Conservation (phyloP, 2,113 vertebrate genomes). For the Apteryx owenii region DNA sequence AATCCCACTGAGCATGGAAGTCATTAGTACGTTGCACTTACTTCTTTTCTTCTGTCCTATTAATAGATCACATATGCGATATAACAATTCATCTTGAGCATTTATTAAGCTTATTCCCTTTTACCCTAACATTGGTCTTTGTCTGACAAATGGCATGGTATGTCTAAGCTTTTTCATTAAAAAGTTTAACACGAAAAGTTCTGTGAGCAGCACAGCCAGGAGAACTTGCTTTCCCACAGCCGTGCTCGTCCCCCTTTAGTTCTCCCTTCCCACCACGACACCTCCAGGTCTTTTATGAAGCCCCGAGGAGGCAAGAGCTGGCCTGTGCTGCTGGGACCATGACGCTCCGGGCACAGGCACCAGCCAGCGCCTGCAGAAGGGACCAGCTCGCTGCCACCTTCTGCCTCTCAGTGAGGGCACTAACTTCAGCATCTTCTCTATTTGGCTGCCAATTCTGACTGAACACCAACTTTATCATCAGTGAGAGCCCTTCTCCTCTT, state of each 20-base stretch:
- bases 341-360: not conserved
- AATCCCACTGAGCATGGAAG: slow-evolving; percentile 25
- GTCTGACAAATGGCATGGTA: slow-evolving; percentile 26
- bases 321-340: accelerated
- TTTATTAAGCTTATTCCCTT: slow-evolving; percentile 20
- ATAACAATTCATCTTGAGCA: not conserved
- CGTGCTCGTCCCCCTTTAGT: not conserved
- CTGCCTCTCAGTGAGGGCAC: not conserved
- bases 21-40: not conserved
- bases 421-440: not conserved
- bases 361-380: not conserved
- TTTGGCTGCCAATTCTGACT: not conserved
- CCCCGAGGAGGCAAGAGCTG: not conserved
- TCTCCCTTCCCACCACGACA: not conserved
- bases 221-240: not conserved
- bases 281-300: not conserved
- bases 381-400: not conserved
- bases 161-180: slow-evolving; percentile 21
- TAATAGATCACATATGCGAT: slow-evolving; percentile 12
- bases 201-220: not conserved
- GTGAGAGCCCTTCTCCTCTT: not conserved
- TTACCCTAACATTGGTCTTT: not conserved
- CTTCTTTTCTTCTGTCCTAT: slow-evolving; percentile 40
- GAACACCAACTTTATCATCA: not conserved
- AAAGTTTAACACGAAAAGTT: slow-evolving; percentile 24